Conservation (phyloP, 1,140 invertebrate species). For the Drosophila kanapiae region DNA sequence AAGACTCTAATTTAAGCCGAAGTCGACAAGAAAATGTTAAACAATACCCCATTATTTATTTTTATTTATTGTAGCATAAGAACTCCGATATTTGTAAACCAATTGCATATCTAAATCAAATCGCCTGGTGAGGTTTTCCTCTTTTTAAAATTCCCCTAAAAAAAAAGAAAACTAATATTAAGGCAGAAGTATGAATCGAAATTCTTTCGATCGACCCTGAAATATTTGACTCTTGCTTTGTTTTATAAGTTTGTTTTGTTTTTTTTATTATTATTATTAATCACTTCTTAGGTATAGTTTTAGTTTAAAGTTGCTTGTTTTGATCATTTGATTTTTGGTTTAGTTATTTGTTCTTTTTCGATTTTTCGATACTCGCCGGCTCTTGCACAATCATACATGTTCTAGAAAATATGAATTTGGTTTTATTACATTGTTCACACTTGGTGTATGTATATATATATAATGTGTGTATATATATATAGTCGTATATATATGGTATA, state of each 20-base stretch:
- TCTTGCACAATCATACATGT: slow-evolving; percentile 60
- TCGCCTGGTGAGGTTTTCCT: not conserved
- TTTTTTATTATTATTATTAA: slow-evolving; percentile 53
- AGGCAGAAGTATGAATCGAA: too few species aligned
- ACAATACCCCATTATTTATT: too few species aligned
- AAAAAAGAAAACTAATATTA: too few species aligned
- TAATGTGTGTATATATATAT: slow-evolving; percentile 50
- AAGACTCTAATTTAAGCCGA: not conserved
- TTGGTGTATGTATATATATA: slow-evolving; percentile 44
- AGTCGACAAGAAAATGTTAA: not conserved
- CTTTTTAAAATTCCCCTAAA: too few species aligned
- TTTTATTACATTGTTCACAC: slow-evolving; percentile 74
- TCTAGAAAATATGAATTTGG: slow-evolving; percentile 75
- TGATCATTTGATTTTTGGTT: slow-evolving; percentile 54
- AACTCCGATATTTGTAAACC: not conserved
- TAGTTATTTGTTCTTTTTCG: slow-evolving; percentile 42
- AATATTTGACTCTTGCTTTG: slow-evolving; percentile 11
- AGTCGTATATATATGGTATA: slow-evolving; percentile 54
- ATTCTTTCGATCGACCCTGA: too few species aligned
- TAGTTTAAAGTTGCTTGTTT: slow-evolving; percentile 56
- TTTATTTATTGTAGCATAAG: too few species aligned
- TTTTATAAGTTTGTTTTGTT: slow-evolving; percentile 14
- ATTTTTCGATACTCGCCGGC: slow-evolving; percentile 33
- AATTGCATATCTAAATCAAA: not conserved
- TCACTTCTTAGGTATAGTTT: slow-evolving; percentile 67